Conservation (phyloP, 2,113 vertebrate genomes). For the Melanostigma gelatinosum region DNA sequence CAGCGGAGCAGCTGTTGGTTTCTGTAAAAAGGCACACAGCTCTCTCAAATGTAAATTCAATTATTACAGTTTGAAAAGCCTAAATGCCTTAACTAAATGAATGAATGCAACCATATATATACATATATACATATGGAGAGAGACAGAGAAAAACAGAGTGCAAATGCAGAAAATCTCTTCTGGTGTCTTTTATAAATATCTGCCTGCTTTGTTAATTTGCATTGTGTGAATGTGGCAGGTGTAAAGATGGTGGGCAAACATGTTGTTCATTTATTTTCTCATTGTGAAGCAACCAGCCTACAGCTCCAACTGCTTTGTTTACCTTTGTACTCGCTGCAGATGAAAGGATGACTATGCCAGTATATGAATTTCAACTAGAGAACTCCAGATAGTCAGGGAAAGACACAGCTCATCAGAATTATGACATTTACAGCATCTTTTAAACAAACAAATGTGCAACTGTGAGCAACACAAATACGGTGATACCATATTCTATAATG, state of each 20-base stretch:
- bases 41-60: not conserved
- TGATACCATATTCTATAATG: not conserved
- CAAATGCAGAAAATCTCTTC: not conserved
- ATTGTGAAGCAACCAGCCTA: constrained; percentile 55
- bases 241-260: constrained; percentile 55
- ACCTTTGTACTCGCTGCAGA: constrained; percentile 44
- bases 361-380: constrained; percentile 8
- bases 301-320: constrained; percentile 56
- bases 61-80: not conserved
- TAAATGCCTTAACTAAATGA: not conserved
- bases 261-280: constrained; percentile 63
- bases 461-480: not conserved
- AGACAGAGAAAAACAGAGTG: not conserved
- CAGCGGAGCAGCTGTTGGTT: constrained; percentile 12
- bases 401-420: not conserved
- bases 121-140: not conserved
- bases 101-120: not conserved
- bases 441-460: not conserved
- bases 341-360: constrained; percentile 26
- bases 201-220: constrained; percentile 36
- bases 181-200: constrained; percentile 30
- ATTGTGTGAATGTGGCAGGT: constrained; percentile 54
- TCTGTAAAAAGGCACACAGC: constrained; percentile 10
- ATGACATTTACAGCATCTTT: not conserved
- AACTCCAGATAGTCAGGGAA: not conserved